Base-by-base conservation (phyloP, 2,113 vertebrate genomes). In the Struthio camelus region DNA sequence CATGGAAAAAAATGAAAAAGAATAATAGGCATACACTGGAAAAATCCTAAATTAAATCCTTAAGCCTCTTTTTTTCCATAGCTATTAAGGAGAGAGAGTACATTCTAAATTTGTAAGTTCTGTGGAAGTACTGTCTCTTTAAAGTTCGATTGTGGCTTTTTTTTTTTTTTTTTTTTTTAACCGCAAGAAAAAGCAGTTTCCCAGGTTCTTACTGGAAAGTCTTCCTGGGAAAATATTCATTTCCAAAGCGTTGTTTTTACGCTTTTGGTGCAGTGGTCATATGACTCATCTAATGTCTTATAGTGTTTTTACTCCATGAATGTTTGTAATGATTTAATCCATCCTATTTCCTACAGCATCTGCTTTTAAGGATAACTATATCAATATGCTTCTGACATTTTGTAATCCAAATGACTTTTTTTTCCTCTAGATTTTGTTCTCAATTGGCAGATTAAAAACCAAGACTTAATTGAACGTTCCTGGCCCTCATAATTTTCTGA, bases 171-270 rank as follows among this genome's bases (percentile, higher is more conserved):
- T 62, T 88, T 19, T 80, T 84, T 87, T 87, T 70, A 79, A 58
- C 27, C 86, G 54, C 58, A 87, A 94, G 86, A 79, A 93, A 72
- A 87, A 94, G 84, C 96, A 91, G 92, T 89, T 96, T 97, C 94
- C 96, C 92, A 94, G 94, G 89, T 96, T 94, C 84, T 92, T 87
- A 96, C 91, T 94, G 94, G 91, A 94, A 96, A 94, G 80, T 77
- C 89, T 96, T 94, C 80, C 94, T 95, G 96, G 91, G 94, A 97
- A 96, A 94, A 92, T 53, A 81, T 32, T 87, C 27, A 80, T 87
- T 91, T 95, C 75, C 84, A 92, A 85, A 91, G 91, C 3, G 0
- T 80, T 95, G 87, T 80, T 96, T 97, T 96, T 89, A 82, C 94
- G 86, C 92, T 94, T 93, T 80, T 72, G 73, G 78, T 94, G 96